Base-by-base conservation (phyloP, 1,140 invertebrate species). In the Melitaea cinxia region DNA sequence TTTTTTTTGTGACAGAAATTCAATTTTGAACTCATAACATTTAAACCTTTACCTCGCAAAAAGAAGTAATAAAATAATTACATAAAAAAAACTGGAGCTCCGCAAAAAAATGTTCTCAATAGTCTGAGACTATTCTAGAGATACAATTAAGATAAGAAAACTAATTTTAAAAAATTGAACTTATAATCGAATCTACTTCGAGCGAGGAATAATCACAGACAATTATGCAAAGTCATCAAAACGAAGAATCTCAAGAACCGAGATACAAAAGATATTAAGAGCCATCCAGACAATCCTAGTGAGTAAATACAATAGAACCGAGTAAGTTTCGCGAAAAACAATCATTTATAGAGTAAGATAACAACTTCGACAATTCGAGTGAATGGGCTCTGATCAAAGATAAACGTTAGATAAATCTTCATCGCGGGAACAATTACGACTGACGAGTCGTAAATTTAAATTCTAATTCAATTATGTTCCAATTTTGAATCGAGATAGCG, bases 401-500 rank as follows among this genome's bases (percentile, higher is more conserved):
- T 59, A 58, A 58, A 58, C 42, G 56, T 30, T 58, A 55, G 47
- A 65, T 65, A 65, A 65, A 65, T 65, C 63, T 59, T 65, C 50
- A 65, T 65, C 21, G 53, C 26, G 42, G 14, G 54, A 50, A 53
- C 63, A 59, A 59, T 65, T 65, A 59, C 26, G 35, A 21, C 59
- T 54, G 45, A 59, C 42, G 45, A 64, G 53, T 65, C 63, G 56
- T 65, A 45, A 62, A 62, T 65, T 65, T 57, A 65, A 50, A 65
- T 57, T 65, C 55, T 17, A 63, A 63, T 63, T 64, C 61, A 64
- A 64, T 64, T 64, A 62, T 65, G 56, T 53, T 54, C 63, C 63
- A 65, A 65, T 65, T 65, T 65, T 53, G 30, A 65, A 58, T 65
- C 47, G 24, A 39, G 61, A 64, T 64, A 50, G 23, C 23, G 49